Evolutionary conservation across 2,888 invertebrate species (phyloP).

Genomic region (Lasioglossum malachurum): DNA sequence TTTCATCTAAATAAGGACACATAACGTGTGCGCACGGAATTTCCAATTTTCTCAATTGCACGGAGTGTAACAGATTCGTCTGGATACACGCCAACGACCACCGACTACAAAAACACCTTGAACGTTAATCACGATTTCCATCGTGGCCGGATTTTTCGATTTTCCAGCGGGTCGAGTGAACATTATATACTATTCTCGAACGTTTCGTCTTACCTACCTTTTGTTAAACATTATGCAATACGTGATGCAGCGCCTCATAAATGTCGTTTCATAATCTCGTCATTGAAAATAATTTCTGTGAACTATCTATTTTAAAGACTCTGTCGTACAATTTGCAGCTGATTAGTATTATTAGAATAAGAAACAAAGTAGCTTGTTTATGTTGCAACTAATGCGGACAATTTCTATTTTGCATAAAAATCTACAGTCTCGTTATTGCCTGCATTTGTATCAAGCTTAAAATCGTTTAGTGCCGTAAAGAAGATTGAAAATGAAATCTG

Average conservation of each 20-base stretch:
- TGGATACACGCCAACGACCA: constrained; percentile 49
- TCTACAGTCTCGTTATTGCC: not conserved
- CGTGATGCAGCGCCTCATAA: not conserved
- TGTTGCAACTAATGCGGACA: not conserved
- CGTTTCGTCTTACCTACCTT: not conserved
- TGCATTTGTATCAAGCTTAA: not conserved
- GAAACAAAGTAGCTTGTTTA: not conserved
- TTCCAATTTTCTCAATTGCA: constrained; percentile 28
- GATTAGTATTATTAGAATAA: not conserved
- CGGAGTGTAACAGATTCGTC: constrained; percentile 38
- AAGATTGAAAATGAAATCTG: not conserved
- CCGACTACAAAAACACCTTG: constrained; percentile 14
- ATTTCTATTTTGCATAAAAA: not conserved
- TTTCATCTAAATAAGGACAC: not conserved
- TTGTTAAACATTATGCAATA: not conserved
- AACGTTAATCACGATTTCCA: constrained; percentile 22
- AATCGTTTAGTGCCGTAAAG: not conserved
- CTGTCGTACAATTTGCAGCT: not conserved
- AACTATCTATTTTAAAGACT: too few species aligned
- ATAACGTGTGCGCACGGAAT: not conserved
- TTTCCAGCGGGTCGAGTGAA: not conserved
- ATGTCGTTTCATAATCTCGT: not conserved
- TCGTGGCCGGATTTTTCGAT: not conserved
- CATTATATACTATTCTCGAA: constrained; percentile 6
- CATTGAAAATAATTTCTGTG: not conserved